These are phyloP conservation scores for Oncopodura yosiiana DNA, from an alignment of 1,140 invertebrate genomes.

Conservation along the genomic window DNA sequence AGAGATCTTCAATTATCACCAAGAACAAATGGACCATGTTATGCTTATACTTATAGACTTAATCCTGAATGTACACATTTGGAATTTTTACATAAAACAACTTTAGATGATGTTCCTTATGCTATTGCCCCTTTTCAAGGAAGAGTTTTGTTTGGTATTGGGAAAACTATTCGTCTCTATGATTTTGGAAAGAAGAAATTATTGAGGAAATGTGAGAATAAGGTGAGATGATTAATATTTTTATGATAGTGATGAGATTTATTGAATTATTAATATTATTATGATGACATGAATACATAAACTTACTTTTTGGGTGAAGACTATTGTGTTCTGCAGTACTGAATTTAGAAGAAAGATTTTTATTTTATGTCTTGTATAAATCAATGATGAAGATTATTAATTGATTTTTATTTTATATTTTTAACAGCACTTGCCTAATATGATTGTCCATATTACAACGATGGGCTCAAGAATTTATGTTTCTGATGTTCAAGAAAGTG, in stretches of 20 bases:
- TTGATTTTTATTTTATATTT: constrained; percentile 1
- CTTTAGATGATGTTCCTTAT: constrained; percentile 84
- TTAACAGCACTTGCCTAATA: constrained; percentile 82
- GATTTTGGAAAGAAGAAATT: constrained; percentile 96
- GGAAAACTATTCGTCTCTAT: constrained; percentile 82
- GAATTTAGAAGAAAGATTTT: constrained; percentile 4
- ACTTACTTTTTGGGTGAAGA: constrained; percentile 17
- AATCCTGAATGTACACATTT: constrained; percentile 61
- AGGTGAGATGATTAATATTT: constrained; percentile 46
- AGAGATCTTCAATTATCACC: constrained; percentile 86
- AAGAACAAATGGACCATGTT: constrained; percentile 63
- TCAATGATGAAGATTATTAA: background rate
- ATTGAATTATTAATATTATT: constrained; percentile 3
- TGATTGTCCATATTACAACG: constrained; percentile 84
- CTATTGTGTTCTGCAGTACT: constrained; percentile 33
- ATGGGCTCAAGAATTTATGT: constrained; percentile 90
- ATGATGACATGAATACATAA: constrained; percentile 2
- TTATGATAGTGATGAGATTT: background rate
- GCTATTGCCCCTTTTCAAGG: constrained; percentile 88
- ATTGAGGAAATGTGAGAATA: constrained; percentile 96
- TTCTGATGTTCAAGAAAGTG: constrained; percentile 92
- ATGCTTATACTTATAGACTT: constrained; percentile 63
- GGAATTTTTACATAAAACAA: constrained; percentile 87
- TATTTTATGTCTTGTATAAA: constrained; percentile 1
- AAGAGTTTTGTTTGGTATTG: constrained; percentile 80